Evolutionary conservation across 92 coral and sea anemone genomes (phyloP), one percentile per base, ranked within the genome.

Genomic region (Zoanthus gigantus): DNA sequence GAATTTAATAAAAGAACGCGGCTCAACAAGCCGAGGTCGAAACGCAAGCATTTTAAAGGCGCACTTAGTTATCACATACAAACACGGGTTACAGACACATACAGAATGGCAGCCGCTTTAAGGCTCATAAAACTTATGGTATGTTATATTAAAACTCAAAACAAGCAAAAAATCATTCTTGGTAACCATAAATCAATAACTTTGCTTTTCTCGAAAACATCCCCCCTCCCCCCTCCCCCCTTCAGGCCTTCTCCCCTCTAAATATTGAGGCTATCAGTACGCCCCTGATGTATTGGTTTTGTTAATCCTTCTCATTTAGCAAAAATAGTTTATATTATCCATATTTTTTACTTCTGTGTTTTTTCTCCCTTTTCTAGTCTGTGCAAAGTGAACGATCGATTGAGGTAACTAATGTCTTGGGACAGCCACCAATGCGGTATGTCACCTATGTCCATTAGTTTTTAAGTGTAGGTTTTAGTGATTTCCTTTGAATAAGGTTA

Each of bases 381-480:
- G 68, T 61, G 68, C 68, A 61, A 61, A 61, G 68, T 61, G 68
- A 61, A 17, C 68, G 16, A 61, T 61, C 68, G 28, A 61, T 29
- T 61, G 68, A 61, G 16, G 68, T 61, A 61, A 61, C 2, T 61
- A 17, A 61, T 0, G 29, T 61, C 68, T 61, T 61, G 68, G 68
- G 7, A 61, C 68, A 61, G 29, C 68, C 68, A 61, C 68, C 68
- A 61, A 61, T 17, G 68, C 68, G 68, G 68, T 61, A 61, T 61
- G 68, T 61, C 30, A 61, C 23, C 68, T 61, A 61, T 61, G 68
- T 61, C 31, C 68, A 17, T 61, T 61, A 61, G 28, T 61, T 61
- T 61, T 61, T 13, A 58, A 58, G 18, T 9, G 2, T 61, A 61
- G 29, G 23, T 61, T 61, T 61, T 2, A 18, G 68, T 16, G 68